Percentiles rank a stretch among this genome's conserved stretches.
phyloP scores from a whole-genome alignment of 2,888 invertebrate genomes.

The Euplexia lucipara region DNA sequence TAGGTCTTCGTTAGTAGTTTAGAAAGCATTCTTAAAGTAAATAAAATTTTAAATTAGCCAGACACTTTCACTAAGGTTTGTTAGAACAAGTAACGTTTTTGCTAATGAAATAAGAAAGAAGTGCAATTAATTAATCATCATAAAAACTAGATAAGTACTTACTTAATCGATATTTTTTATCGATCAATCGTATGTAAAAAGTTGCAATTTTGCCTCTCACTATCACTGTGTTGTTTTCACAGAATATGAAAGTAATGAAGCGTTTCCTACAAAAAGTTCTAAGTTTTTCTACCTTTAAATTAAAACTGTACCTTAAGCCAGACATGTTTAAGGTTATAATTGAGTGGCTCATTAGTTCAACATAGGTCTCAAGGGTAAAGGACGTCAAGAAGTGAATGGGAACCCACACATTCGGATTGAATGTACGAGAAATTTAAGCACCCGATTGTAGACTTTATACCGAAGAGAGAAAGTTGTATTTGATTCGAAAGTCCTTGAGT shows the following conservation, averaged over 20 bases:
- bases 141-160: background rate
- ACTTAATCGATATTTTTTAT: conserved; percentile 35
- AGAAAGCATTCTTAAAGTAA: conserved; percentile 28
- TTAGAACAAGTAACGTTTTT: background rate
- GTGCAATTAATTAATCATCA: conserved; percentile 23
- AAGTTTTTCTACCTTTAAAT: conserved; percentile 12
- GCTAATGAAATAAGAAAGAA: background rate
- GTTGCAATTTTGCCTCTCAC: conserved; percentile 43
- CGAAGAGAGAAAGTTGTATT: conserved; percentile 29
- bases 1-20: background rate
- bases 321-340: conserved; percentile 27
- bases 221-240: conserved; percentile 65
- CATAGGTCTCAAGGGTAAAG: conserved; percentile 57
- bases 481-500: conserved; percentile 55
- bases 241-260: conserved; percentile 72
- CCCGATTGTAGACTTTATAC: conserved; percentile 39
- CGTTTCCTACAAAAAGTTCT: conserved; percentile 26
- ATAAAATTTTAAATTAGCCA: conserved; percentile 8
- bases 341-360: conserved; percentile 25
- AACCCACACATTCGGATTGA: conserved; percentile 69
- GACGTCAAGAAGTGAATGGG: conserved; percentile 74
- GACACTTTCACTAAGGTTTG: conserved; percentile 30
- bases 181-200: conserved; percentile 43
- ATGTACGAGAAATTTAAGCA: conserved; percentile 37
- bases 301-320: background rate